phyloP scores from a whole-genome alignment of 2,888 invertebrate species.

The Torymus auratus region DNA sequence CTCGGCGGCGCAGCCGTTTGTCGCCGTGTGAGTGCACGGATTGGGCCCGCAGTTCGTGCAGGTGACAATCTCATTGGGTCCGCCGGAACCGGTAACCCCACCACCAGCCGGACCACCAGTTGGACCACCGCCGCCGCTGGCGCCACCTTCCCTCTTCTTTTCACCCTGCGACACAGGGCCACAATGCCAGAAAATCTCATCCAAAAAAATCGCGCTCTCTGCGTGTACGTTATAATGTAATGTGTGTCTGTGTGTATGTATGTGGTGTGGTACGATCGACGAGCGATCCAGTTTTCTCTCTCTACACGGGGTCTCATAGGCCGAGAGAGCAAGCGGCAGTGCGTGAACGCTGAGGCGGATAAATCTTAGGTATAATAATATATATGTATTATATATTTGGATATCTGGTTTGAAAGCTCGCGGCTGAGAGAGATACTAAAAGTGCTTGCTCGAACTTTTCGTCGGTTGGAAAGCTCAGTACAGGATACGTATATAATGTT shows the following conservation, averaged over 20 bases:
- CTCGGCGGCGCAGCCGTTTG: slow-evolving; percentile 92
- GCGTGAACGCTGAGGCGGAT: neutral
- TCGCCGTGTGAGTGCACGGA: slow-evolving; percentile 90
- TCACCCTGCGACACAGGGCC: slow-evolving; percentile 82
- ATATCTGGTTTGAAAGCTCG: too few relatives aligned
- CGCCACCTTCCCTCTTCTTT: slow-evolving; percentile 88
- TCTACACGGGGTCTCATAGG: neutral
- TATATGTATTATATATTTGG: too few relatives aligned
- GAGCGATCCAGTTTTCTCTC: slow-evolving; percentile 68
- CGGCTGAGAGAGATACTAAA: too few relatives aligned
- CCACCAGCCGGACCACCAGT: slow-evolving; percentile 88
- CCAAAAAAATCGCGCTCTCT: slow-evolving; percentile 55
- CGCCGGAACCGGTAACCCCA: slow-evolving; percentile 66
- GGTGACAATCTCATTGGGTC: slow-evolving; percentile 89
- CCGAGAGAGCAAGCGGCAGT: slow-evolving; percentile 51
- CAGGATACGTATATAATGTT: too few relatives aligned
- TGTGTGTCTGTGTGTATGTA: too few relatives aligned
- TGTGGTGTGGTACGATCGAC: slow-evolving; percentile 36
- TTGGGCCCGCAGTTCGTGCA: slow-evolving; percentile 90
- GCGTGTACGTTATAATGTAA: too few relatives aligned
- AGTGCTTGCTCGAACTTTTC: neutral
- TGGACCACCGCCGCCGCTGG: slow-evolving; percentile 78
- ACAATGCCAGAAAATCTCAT: slow-evolving; percentile 60
- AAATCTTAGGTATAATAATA: too few relatives aligned
- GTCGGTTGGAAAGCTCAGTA: too few relatives aligned